phyloP scores from a whole-genome alignment of 2,113 vertebrate genomes.

The Microtus oregoni region DNA sequence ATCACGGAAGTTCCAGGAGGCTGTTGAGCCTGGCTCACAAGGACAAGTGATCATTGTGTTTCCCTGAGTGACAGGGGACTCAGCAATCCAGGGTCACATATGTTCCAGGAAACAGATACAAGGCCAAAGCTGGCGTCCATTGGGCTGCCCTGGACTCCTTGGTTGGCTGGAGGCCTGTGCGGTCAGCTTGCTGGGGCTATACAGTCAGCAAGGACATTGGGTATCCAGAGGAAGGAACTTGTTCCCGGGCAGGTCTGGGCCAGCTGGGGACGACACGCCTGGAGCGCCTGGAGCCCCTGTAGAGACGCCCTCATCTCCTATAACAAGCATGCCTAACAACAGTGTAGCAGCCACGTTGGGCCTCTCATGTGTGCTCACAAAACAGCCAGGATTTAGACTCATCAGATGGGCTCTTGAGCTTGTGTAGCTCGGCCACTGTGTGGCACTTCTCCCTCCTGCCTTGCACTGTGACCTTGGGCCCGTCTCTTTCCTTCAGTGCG shows the following conservation, averaged over 20 bases:
- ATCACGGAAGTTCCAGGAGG: conserved; percentile 10
- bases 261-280: not conserved
- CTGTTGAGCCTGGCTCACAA: not conserved
- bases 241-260: not conserved
- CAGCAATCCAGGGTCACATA: not conserved
- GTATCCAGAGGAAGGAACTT: not conserved
- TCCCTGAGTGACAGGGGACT: not conserved
- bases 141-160: not conserved
- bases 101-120: conserved; percentile 55
- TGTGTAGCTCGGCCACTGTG: not conserved
- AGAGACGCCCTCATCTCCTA: not conserved
- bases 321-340: accelerated
- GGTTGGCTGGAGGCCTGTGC: not conserved
- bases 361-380: not conserved
- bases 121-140: not conserved
- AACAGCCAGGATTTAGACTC: not conserved
- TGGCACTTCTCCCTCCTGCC: not conserved
- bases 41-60: not conserved
- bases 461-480: conserved; percentile 11
- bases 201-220: not conserved
- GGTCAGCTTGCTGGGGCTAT: not conserved
- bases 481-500: not conserved
- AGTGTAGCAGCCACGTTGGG: not conserved
- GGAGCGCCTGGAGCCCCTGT: not conserved
- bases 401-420: not conserved